These are phyloP conservation scores for Buceros bicornis DNA, from an alignment of 2,797 vertebrate genomes.

Conservation along the genomic window DNA sequence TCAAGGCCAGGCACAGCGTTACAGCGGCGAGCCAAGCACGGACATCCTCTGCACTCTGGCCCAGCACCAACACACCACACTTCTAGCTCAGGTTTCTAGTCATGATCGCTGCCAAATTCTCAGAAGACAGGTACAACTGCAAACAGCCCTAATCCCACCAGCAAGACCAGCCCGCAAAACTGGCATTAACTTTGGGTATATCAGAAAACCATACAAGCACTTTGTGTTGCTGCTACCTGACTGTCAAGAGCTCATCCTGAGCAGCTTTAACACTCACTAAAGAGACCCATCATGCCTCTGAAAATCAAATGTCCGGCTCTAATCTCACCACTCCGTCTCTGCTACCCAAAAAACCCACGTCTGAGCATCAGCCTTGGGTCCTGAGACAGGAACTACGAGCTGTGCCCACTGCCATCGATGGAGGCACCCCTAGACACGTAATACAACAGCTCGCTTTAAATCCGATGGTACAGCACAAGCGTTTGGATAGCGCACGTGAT, in stretches of 20 bases:
- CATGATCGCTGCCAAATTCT: accelerated
- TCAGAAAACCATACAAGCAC: background rate
- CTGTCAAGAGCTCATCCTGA: background rate
- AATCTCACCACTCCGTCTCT: background rate
- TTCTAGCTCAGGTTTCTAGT: background rate
- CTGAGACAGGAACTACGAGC: background rate
- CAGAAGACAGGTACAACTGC: background rate
- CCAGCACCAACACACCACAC: background rate
- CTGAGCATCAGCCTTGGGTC: background rate
- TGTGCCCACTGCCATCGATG: background rate
- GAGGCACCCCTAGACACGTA: background rate
- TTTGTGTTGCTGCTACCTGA: background rate
- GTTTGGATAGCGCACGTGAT: conserved; percentile 5
- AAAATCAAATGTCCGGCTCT: background rate
- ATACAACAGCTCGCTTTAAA: background rate
- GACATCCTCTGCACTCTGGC: background rate
- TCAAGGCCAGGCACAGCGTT: background rate
- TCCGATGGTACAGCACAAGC: background rate
- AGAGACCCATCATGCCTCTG: background rate
- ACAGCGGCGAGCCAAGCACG: background rate
- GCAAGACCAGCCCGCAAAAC: background rate
- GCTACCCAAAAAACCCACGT: background rate
- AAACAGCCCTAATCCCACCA: background rate
- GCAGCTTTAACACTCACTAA: background rate
- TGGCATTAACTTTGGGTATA: background rate